Percentiles rank a stretch among this genome's conserved stretches.
These are phyloP conservation scores for Microctonus brassicae DNA, from an alignment of 2,888 invertebrate species.

Conservation along the genomic window DNA sequence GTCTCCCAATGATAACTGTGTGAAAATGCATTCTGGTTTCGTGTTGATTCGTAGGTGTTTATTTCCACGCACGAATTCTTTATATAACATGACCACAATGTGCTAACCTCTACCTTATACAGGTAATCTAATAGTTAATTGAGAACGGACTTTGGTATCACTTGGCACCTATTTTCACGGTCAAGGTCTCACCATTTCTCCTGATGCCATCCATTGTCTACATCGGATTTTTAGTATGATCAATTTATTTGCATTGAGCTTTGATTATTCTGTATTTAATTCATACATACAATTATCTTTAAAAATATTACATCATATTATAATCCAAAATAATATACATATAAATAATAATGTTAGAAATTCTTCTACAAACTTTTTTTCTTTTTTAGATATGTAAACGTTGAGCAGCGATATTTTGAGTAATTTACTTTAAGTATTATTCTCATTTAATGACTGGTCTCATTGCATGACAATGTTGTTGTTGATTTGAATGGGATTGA, in stretches of 20 bases:
- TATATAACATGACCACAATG: constrained; percentile 6
- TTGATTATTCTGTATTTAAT: background rate
- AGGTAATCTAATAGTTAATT: constrained; percentile 12
- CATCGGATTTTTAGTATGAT: background rate
- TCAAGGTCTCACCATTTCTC: constrained; percentile 23
- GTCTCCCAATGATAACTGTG: constrained; percentile 56
- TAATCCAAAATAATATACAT: no score
- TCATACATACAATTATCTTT: no score
- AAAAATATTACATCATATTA: no score
- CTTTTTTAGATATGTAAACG: no score
- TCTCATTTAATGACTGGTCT: background rate
- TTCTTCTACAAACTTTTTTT: no score
- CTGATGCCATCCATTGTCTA: background rate
- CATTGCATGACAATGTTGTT: background rate
- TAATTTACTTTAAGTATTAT: background rate
- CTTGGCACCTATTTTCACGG: constrained; percentile 22
- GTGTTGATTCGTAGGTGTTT: constrained; percentile 27
- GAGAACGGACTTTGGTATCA: background rate
- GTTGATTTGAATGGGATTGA: background rate
- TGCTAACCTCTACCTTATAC: constrained; percentile 9
- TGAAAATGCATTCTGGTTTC: constrained; percentile 48
- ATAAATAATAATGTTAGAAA: no score
- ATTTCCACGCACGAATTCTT: constrained; percentile 28
- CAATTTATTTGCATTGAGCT: background rate
- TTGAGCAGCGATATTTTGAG: background rate